Conservation (phyloP, 2,113 vertebrate genomes). For the Austrofundulus limnaeus region DNA sequence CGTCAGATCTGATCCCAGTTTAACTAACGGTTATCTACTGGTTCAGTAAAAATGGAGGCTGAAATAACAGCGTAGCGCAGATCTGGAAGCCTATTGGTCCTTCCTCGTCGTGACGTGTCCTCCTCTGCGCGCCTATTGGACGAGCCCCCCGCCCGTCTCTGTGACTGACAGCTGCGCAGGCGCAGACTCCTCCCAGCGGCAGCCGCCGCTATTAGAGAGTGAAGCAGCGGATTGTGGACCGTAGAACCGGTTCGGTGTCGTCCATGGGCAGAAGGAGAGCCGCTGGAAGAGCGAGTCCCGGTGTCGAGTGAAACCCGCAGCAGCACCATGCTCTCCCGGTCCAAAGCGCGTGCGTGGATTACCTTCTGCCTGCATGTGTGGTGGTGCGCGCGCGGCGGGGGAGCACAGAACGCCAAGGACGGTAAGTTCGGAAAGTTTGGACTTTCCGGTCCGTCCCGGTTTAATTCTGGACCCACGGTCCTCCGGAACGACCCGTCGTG, state of each 20-base stretch:
- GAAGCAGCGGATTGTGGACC: constrained; percentile 80
- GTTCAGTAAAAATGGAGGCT: background rate
- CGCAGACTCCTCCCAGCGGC: constrained; percentile 52
- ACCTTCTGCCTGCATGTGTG: constrained; percentile 86
- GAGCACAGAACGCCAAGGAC: constrained; percentile 94
- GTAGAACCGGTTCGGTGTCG: constrained; percentile 79
- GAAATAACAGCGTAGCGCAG: background rate
- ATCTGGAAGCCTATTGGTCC: constrained; percentile 46
- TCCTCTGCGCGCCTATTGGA: constrained; percentile 60
- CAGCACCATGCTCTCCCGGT: constrained; percentile 88
- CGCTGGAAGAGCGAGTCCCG: constrained; percentile 69
- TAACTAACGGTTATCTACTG: background rate
- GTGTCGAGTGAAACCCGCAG: constrained; percentile 56
- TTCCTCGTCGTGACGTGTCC: background rate
- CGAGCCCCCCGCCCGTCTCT: constrained; percentile 47
- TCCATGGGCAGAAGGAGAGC: constrained; percentile 76
- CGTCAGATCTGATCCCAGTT: background rate
- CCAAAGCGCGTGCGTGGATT: constrained; percentile 87
- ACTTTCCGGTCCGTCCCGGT: constrained; percentile 31
- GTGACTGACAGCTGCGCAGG: constrained; percentile 68
- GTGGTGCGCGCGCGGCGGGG: constrained; percentile 82
- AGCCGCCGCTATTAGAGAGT: constrained; percentile 88
- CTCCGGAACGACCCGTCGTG: constrained; percentile 6
- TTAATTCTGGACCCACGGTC: constrained; percentile 12
- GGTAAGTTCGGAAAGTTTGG: constrained; percentile 87